Percentiles rank a stretch among this genome's conserved stretches.
These are phyloP conservation scores for Adelphocoris suturalis DNA, from an alignment of 2,888 invertebrate genomes.

Conservation along the genomic window DNA sequence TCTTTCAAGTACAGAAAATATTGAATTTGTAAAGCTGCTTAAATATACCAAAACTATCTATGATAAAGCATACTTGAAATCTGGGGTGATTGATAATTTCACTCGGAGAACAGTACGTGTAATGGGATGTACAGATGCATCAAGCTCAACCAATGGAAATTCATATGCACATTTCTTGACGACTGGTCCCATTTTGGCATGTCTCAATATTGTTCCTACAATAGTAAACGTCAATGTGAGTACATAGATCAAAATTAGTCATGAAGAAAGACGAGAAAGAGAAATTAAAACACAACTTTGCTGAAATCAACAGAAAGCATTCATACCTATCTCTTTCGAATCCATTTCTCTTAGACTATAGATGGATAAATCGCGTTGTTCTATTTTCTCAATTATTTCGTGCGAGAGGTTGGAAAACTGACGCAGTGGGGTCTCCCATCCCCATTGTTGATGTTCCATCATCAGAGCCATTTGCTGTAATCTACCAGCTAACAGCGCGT, in stretches of 20 bases:
- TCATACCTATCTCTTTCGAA: slow-evolving; percentile 88
- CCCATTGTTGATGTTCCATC: slow-evolving; percentile 95
- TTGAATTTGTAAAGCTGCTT: no score
- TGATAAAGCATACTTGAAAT: slow-evolving; percentile 79
- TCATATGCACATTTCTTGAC: slow-evolving; percentile 92
- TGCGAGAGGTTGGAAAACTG: slow-evolving; percentile 90
- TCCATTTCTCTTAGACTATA: slow-evolving; percentile 92
- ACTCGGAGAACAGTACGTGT: slow-evolving; percentile 94
- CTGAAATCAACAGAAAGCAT: background rate
- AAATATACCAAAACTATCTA: no score
- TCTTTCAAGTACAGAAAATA: no score
- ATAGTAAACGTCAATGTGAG: background rate
- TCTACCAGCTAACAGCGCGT: slow-evolving; percentile 92
- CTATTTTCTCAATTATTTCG: slow-evolving; percentile 89
- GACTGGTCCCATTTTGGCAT: slow-evolving; percentile 86
- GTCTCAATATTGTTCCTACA: slow-evolving; percentile 85
- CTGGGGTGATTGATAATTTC: slow-evolving; percentile 87
- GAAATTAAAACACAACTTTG: background rate
- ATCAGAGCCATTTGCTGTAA: slow-evolving; percentile 94
- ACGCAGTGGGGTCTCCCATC: slow-evolving; percentile 89
- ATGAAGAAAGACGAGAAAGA: background rate
- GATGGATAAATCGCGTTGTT: slow-evolving; percentile 84
- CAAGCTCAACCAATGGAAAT: slow-evolving; percentile 91
- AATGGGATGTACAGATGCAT: slow-evolving; percentile 94
- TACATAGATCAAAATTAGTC: background rate